phyloP scores from a whole-genome alignment of 2,797 vertebrate species.

The Phataginus tetradactyla region DNA sequence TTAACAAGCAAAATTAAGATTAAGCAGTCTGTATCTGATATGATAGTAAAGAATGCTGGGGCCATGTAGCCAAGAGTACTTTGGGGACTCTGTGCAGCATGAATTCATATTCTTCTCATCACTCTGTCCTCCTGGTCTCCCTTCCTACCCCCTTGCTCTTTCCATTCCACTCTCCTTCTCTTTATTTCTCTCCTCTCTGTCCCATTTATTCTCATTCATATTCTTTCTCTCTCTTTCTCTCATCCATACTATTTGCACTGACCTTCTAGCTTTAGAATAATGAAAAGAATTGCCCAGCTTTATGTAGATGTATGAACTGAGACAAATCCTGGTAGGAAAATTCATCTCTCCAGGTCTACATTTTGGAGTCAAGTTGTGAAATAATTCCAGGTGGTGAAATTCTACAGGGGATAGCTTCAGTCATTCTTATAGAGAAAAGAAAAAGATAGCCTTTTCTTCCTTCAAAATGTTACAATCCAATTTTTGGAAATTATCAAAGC shows the following conservation, averaged over 20 bases:
- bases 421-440: neutral
- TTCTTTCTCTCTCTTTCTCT: neutral
- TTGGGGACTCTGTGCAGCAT: neutral
- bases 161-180: neutral
- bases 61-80: slow-evolving; percentile 33
- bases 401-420: neutral
- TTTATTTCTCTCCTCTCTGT: neutral
- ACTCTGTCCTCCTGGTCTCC: neutral
- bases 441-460: neutral
- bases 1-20: slow-evolving; percentile 87
- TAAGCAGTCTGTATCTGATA: slow-evolving; percentile 85
- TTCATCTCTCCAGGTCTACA: neutral
- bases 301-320: neutral
- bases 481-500: slow-evolving; percentile 40
- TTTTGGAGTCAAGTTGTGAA: neutral
- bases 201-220: neutral
- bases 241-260: neutral
- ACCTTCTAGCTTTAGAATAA: slow-evolving; percentile 50
- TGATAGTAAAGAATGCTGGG: slow-evolving; percentile 75
- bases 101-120: neutral
- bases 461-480: neutral
- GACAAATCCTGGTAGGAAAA: slow-evolving; percentile 53
- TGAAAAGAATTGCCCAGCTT: slow-evolving; percentile 35
- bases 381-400: neutral
- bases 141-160: neutral